Conservation (phyloP, 2,888 invertebrate species). For the Siphlonurus alternatus region DNA sequence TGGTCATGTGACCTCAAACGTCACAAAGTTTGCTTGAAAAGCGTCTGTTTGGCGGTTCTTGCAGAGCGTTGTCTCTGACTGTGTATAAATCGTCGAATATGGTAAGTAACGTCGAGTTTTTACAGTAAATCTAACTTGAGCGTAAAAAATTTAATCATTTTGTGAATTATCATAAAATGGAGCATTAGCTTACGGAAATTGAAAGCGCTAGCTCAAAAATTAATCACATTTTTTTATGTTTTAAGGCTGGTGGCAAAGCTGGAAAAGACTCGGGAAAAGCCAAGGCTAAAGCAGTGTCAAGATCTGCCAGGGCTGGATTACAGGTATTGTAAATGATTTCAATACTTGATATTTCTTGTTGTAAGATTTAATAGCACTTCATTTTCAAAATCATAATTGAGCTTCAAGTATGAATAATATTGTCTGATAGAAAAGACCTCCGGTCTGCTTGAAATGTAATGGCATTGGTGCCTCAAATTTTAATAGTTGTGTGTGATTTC, state of each 20-base stretch:
- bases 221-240: no score
- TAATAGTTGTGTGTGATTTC: neutral
- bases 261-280: conserved; percentile 99
- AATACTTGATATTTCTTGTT: no score
- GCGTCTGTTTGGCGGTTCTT: neutral
- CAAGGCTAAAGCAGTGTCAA: conserved; percentile 97
- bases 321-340: no score
- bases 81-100: neutral
- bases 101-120: neutral
- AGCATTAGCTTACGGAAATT: no score
- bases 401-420: no score
- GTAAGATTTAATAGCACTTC: no score
- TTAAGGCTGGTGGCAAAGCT: conserved; percentile 96
- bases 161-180: neutral
- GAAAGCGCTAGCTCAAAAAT: no score
- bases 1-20: neutral
- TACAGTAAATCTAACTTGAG: neutral
- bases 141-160: no score
- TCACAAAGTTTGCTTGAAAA: neutral
- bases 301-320: conserved; percentile 95
- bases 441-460: neutral
- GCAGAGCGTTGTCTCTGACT: neutral
- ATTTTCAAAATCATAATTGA: no score
- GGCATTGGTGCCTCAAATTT: neutral
- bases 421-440: no score